Conservation (phyloP, 2,888 invertebrate species). For the Hydrotaea cyrtoneurina region DNA sequence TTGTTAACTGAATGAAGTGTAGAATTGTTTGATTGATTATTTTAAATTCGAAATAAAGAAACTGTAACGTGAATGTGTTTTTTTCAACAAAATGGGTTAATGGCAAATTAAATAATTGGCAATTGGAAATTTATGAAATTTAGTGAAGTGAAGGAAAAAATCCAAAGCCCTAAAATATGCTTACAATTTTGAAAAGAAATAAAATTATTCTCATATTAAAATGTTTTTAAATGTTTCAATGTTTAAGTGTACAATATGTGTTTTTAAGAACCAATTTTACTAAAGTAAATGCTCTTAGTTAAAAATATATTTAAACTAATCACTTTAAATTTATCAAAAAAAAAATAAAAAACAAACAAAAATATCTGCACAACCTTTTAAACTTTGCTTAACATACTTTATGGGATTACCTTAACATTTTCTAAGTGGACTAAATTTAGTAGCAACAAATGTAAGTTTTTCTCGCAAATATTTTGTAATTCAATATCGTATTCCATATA, state of each 20-base stretch:
- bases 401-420: slow-evolving; percentile 23
- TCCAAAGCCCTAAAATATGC: not conserved
- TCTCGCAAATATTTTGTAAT: slow-evolving; percentile 6
- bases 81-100: slow-evolving; percentile 39
- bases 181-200: not conserved
- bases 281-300: not conserved
- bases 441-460: slow-evolving; percentile 6
- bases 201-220: not conserved
- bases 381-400: slow-evolving; percentile 22
- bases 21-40: not conserved
- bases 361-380: not conserved
- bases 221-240: not conserved
- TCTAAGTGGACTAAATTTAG: not conserved
- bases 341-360: not conserved
- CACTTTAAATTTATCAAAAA: too few species aligned
- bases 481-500: not conserved
- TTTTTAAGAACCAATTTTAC: too few species aligned
- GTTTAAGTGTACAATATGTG: not conserved
- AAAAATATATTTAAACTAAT: not conserved
- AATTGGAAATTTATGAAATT: too few species aligned
- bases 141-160: not conserved
- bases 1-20: not conserved
- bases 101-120: not conserved
- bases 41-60: not conserved
- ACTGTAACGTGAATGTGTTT: not conserved